Evolutionary conservation across 2,888 invertebrate genomes (phyloP), one percentile per base, ranked within the genome.

Genomic region (Parascotia fuliginaria): DNA sequence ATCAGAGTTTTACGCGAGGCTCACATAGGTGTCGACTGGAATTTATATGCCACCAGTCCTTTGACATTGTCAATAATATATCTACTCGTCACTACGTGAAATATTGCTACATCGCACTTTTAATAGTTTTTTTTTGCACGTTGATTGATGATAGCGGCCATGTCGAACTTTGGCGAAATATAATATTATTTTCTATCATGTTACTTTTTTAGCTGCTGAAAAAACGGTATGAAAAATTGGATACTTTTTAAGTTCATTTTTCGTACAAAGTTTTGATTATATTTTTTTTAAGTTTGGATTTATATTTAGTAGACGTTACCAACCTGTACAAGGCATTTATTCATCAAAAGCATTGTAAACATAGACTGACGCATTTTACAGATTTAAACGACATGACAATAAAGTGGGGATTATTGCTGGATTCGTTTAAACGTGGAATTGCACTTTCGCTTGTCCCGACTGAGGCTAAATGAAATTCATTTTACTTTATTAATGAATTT

Each of bases 1-100:
- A 87, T 89, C 85, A 83, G 78, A 75, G 81, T 78, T 81, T 87
- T 81, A 85, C 84, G 74, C 85, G 87, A 85, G 86, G 83, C 83
- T 81, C 83, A 67, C 73, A 75, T 81, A 87, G 86, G 85, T 87
- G 87, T 78, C 83, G 73, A 60, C 65, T 75, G 74, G 71, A 73
- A 83, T 87, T 85, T 83, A 77, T 80, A 69, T 67, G 51, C 58
- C 64, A 54, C 51, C 60, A 64, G 75, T 75, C 55, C 55, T 66
- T 63, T 73, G 62, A 70, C 70, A 56, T 59, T 55, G 59, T 44
- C 53, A 52, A 48, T 54, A 52, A 48, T 54, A 47, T 46, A 39
- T 62, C 42, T 28, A 36, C 13, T 5, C 11, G 13, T 16, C 19
- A 44, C 24, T 28, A 32, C 13, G 34, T 45, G 47, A 58, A 37